Percentiles rank a stretch among this genome's conserved stretches.
These are phyloP conservation scores for Sebastes oblongus DNA, from an alignment of 2,797 vertebrate species.

Conservation along the genomic window DNA sequence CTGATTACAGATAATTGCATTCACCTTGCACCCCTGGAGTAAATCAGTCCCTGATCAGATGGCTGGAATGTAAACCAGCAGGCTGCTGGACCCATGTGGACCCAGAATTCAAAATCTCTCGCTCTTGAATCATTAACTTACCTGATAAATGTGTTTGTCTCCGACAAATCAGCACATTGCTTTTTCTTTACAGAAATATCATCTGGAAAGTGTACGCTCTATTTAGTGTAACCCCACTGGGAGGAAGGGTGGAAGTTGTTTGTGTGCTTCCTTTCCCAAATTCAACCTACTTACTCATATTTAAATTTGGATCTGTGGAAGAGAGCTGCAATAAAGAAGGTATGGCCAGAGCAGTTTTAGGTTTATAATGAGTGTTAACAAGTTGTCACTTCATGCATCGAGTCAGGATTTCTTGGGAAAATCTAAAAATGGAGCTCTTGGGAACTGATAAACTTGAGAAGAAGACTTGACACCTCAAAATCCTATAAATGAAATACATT, in stretches of 20 bases:
- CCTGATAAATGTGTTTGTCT: background rate
- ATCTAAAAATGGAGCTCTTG: background rate
- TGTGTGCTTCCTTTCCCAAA: background rate
- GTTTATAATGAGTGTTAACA: background rate
- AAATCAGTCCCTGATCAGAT: conserved; percentile 44
- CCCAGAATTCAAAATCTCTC: background rate
- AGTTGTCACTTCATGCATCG: background rate
- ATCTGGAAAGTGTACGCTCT: background rate
- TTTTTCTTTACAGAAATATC: background rate
- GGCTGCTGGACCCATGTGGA: background rate
- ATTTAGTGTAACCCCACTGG: background rate
- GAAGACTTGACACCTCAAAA: background rate
- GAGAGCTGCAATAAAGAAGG: background rate
- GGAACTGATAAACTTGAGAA: background rate
- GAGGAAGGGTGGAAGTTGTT: background rate
- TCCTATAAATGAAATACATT: background rate
- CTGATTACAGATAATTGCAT: conserved; percentile 47
- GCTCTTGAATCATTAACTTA: conserved; percentile 6
- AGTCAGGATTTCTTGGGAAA: background rate
- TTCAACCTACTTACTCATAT: background rate
- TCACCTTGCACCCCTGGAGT: conserved; percentile 28
- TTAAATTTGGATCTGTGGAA: background rate
- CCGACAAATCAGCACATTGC: background rate
- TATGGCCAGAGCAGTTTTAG: background rate
- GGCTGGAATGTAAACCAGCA: conserved; percentile 30